phyloP scores from a whole-genome alignment of 2,797 vertebrate species.

The Coreius guichenoti region DNA sequence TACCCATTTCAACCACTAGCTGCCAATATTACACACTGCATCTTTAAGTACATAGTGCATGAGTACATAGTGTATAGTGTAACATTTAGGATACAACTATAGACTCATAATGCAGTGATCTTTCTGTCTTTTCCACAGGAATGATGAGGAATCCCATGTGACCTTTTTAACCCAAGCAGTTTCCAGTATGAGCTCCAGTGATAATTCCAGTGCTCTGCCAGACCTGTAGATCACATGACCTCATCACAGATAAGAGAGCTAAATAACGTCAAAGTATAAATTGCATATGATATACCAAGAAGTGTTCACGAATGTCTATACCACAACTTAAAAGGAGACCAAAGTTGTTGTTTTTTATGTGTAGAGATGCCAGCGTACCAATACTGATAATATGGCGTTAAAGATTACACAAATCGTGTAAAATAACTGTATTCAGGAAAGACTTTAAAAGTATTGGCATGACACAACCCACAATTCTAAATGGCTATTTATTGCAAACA shows the following conservation, averaged over 20 bases:
- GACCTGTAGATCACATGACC: slow-evolving; percentile 69
- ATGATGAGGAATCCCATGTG: slow-evolving; percentile 67
- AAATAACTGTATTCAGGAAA: not conserved
- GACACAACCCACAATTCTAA: not conserved
- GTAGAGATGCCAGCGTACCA: not conserved
- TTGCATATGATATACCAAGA: not conserved
- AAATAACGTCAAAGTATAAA: not conserved
- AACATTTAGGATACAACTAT: slow-evolving; percentile 32
- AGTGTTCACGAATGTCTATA: not conserved
- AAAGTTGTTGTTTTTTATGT: not conserved
- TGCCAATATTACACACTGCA: not conserved
- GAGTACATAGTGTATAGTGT: not conserved
- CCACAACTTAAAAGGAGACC: not conserved
- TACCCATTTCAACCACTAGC: too few species aligned
- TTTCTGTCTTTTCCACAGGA: slow-evolving; percentile 65
- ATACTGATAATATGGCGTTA: not conserved
- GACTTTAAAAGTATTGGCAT: not conserved
- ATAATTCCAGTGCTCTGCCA: slow-evolving; percentile 66
- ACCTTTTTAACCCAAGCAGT: slow-evolving; percentile 81
- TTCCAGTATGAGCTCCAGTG: slow-evolving; percentile 61
- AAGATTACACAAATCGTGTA: not conserved
- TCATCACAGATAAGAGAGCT: not conserved
- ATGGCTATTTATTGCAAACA: not conserved
- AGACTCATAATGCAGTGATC: not conserved
- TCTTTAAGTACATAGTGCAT: not conserved